phyloP scores from a whole-genome alignment of 2,113 vertebrate species.

The Pongo pygmaeus region DNA sequence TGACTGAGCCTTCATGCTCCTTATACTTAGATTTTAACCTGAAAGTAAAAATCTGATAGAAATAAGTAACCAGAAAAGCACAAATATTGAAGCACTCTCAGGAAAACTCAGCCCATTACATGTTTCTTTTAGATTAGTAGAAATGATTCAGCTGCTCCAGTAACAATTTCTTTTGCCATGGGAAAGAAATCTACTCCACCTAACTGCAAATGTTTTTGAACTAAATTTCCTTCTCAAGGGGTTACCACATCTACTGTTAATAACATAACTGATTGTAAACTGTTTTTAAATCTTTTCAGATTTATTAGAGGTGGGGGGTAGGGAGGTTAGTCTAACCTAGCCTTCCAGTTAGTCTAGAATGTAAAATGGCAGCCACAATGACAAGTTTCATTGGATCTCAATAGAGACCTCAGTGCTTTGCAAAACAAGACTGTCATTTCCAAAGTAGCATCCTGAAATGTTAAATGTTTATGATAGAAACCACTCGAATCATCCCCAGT shows the following conservation, averaged over 20 bases:
- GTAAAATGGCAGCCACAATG: background rate
- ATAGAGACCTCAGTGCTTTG: background rate
- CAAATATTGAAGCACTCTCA: background rate
- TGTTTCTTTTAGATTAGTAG: background rate
- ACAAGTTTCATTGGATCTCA: background rate
- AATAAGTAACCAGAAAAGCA: background rate
- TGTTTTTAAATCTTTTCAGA: slow-evolving; percentile 8
- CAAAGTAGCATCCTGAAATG: background rate
- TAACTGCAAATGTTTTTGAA: background rate
- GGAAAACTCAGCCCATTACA: background rate
- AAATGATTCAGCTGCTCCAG: background rate
- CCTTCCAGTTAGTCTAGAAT: background rate
- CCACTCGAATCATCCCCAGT: rapidly evolving
- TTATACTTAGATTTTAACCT: background rate
- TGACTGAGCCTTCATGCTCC: background rate
- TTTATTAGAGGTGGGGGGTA: background rate
- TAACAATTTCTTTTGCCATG: background rate
- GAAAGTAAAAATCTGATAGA: background rate
- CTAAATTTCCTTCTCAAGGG: background rate
- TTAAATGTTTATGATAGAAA: background rate
- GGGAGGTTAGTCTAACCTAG: background rate
- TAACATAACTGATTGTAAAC: background rate
- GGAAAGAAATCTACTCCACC: background rate
- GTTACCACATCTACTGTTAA: background rate
- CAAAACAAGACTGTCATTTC: background rate